Base-by-base conservation (phyloP, 2,113 vertebrate species). In the Equus quagga region DNA sequence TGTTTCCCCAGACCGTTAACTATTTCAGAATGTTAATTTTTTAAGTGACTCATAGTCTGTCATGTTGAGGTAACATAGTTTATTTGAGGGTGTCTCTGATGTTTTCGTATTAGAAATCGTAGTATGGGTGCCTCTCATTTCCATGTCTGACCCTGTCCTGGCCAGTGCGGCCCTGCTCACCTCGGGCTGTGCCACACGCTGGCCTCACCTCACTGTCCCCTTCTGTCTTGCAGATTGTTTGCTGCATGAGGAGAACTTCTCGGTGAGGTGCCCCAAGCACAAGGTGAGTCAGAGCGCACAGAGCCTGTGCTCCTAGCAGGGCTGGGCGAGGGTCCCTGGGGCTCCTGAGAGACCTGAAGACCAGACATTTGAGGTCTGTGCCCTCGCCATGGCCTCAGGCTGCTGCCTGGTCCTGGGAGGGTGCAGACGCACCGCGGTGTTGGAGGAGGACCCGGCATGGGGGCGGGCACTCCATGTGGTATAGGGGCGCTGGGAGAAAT, bases 251-350 rank as follows among this genome's bases (percentile, higher is more conserved):
- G 99, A 99, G 95, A 99, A 99, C 99, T 99, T 99, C 98, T 99
- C 99, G 82, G 98, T 99, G 99, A 99, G 99, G 98, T 99, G 99
- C 99, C 99, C 99, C 98, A 99, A 99, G 99, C 99, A 99, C 99
- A 99, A 99, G 99, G 99, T 99, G 99, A 99, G 99, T 97, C 33
- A 2, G 51, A 12, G 28, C 9, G 54, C 21, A 5, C 2, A 46
- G 28, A 46, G 23, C 83, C 3, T 4, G 21, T 4, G 33, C 23
- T 67, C 60, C 31, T 62, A 11, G 17, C 14, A 8, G 67, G 23
- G 18, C n/a, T 0, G 4, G 19, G 24, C 3, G 51, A 54, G 65
- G 36, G 36, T 0, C 36, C 36, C 36, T 41, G 36, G 31, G 60
- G 21, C 54, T 84, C 2, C 33, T 33, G 14, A 49, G 31, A 89